Evolutionary conservation across 2,797 vertebrate species (phyloP).

Genomic region (Vireo griseus): DNA sequence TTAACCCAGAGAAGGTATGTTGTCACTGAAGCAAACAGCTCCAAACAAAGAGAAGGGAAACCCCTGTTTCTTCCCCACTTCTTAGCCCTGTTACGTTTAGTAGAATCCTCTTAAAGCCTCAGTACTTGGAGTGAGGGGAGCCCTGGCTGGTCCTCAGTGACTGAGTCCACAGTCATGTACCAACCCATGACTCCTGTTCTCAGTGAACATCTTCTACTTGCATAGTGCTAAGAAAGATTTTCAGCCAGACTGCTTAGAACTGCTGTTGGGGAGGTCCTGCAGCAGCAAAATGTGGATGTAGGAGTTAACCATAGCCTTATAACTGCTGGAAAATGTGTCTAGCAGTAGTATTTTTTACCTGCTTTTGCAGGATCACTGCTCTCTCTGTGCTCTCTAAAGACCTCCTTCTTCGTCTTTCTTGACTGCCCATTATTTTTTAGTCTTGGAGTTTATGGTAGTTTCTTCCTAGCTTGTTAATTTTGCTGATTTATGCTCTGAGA

Average conservation of each 20-base stretch:
- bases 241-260: background rate
- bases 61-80: background rate
- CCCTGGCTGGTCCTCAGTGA: background rate
- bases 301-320: background rate
- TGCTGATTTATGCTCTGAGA: background rate
- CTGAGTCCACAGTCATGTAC: background rate
- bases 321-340: background rate
- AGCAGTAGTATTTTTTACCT: background rate
- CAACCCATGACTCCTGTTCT: background rate
- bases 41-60: background rate
- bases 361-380: background rate
- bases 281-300: background rate
- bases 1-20: background rate
- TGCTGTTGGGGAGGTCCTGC: background rate
- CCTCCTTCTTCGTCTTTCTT: background rate
- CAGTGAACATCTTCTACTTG: background rate
- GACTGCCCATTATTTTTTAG: no score
- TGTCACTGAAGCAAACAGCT: background rate
- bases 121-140: background rate
- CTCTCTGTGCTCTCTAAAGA: background rate
- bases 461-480: background rate
- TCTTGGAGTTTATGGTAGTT: background rate
- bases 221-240: background rate
- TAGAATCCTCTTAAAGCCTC: background rate
- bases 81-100: background rate